Conservation (phyloP, 2,113 vertebrate species). For the Calyptomena viridis region DNA sequence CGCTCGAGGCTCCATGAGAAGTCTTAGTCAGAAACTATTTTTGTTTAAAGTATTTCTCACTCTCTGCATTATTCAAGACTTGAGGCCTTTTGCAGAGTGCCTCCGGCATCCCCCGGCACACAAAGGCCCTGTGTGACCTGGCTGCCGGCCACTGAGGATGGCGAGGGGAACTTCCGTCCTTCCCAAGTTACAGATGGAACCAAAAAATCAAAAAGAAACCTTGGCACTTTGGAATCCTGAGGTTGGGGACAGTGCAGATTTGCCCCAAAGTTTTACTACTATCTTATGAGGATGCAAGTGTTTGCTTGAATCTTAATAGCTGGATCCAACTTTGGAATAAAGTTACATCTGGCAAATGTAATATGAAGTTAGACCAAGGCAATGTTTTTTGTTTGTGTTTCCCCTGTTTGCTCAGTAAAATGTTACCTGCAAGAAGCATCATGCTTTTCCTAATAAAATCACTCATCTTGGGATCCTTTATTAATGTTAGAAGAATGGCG, state of each 20-base stretch:
- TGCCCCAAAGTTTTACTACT: neutral
- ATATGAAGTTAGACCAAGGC: neutral
- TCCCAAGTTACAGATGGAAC: neutral
- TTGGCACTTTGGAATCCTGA: neutral
- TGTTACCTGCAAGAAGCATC: neutral
- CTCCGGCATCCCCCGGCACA: neutral
- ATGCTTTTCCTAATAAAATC: neutral
- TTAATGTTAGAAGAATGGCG: neutral
- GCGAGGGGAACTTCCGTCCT: neutral
- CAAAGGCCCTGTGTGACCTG: slow-evolving; percentile 18
- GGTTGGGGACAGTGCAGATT: fast-evolving
- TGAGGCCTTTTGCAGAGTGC: neutral
- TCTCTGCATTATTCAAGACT: slow-evolving; percentile 35
- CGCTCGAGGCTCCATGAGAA: slow-evolving; percentile 1
- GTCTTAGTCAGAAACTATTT: slow-evolving; percentile 41
- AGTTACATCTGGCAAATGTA: neutral
- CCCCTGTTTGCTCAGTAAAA: neutral
- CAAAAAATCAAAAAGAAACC: neutral
- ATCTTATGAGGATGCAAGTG: fast-evolving
- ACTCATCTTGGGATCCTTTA: neutral
- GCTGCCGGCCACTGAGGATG: fast-evolving
- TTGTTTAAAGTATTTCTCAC: slow-evolving; percentile 7
- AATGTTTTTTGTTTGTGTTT: neutral
- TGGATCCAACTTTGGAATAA: neutral
- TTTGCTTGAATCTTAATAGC: neutral